Base-by-base conservation (phyloP, 1,140 invertebrate species). In the Heliconius congener region DNA sequence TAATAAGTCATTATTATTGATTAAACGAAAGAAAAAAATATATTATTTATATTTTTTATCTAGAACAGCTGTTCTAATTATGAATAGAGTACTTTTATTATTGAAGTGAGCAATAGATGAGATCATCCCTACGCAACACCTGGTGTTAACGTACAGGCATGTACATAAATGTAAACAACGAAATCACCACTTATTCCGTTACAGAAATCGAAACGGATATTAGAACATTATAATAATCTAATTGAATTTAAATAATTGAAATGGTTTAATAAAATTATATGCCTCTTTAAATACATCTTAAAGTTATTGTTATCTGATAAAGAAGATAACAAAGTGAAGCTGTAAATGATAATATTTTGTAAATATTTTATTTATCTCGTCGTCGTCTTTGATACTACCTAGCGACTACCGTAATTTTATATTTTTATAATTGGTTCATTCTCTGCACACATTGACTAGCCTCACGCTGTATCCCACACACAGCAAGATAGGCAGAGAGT, bases 41-140 rank as follows among this genome's bases (percentile, higher is more conserved):
- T 11, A 2, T 18, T 16, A 55, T 55, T n/a, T 11, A 27, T 60
- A 60, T 11, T 23, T 60, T 60, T 18, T 75, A 72, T 8, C 78
- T 76, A 66, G 39, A 55, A 71, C 50, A 71, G 75, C 27, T n/a
- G 71, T 73, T 74, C 71, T 30, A 77, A 74, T 76, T 77, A 80
- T 37, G 50, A 80, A 39, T n/a, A 52, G 19, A 39, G 27, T 46
- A 77, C 34, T 60, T 60, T 52, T n/a, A 78, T 73, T 42, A 50
- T 77, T 46, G 52, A 77, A 71, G 74, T 80, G 80, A 83, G 80
- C 80, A 83, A 82, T 83, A 80, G 76, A 82, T 83, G 82, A 83
- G 82, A 81, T 81, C 82, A 83, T 78, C 72, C 50, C 74, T 57
- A 27, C 70, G 79, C 71, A 79, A 78, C 79, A 83, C 82, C 80